Evolutionary conservation across 2,888 invertebrate genomes (phyloP).

Genomic region (Dasypolia templi): DNA sequence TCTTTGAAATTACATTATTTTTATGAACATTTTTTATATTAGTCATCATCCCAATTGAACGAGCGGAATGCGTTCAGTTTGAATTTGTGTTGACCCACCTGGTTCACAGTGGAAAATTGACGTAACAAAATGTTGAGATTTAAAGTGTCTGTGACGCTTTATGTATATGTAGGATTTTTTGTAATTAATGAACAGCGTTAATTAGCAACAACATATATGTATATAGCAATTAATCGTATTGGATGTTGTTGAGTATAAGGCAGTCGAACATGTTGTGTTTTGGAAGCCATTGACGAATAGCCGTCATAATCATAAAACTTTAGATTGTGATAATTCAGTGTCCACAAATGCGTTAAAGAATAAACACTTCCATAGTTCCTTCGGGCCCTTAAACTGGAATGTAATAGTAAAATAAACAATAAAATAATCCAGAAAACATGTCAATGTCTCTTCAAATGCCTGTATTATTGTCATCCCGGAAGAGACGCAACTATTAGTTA

Average conservation of each 20-base stretch:
- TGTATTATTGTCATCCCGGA: constrained; percentile 16
- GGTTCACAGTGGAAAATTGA: background rate
- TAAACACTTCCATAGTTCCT: constrained; percentile 9
- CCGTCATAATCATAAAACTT: constrained; percentile 25
- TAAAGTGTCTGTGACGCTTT: background rate
- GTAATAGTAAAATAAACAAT: background rate
- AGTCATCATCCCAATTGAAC: too few relatives aligned
- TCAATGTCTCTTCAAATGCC: constrained; percentile 11
- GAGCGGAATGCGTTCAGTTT: constrained; percentile 44
- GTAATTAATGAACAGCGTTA: background rate
- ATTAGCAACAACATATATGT: background rate
- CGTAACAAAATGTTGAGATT: background rate
- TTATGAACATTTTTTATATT: too few relatives aligned
- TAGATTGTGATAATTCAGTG: constrained; percentile 8
- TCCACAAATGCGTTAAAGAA: constrained; percentile 15
- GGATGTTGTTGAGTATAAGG: background rate
- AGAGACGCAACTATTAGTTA: too few relatives aligned
- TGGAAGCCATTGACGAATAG: background rate
- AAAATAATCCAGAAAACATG: background rate
- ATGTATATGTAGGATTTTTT: background rate
- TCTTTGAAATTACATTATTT: too few relatives aligned
- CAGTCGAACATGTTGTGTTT: background rate
- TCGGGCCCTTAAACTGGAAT: background rate
- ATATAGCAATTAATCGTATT: background rate
- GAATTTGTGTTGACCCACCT: constrained; percentile 44